Evolutionary conservation across 2,888 invertebrate genomes (phyloP).

Genomic region (Scotopteryx bipunctaria): DNA sequence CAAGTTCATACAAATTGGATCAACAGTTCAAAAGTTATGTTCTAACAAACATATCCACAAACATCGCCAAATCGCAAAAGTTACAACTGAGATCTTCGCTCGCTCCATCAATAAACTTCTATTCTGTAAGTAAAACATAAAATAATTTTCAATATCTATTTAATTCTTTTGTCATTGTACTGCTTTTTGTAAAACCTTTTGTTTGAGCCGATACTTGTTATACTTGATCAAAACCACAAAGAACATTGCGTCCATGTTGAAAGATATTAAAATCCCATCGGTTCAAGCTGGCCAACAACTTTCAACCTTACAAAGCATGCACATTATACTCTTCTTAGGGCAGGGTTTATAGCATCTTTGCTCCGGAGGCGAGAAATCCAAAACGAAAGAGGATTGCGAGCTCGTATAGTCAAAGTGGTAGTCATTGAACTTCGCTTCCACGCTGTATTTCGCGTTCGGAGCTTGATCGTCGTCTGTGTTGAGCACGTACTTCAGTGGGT

Average conservation of each 20-base stretch:
- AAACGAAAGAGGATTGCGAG: constrained; percentile 69
- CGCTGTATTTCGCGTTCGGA: constrained; percentile 55
- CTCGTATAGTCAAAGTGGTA: constrained; percentile 75
- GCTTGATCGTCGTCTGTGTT: constrained; percentile 48
- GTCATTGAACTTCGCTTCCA: constrained; percentile 75
- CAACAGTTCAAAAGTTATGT: too few species aligned
- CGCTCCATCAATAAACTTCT: too few species aligned
- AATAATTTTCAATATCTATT: not conserved
- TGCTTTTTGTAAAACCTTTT: constrained; percentile 3
- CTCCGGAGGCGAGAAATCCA: constrained; percentile 74
- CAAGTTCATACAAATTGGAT: too few species aligned
- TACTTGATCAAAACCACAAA: constrained; percentile 15
- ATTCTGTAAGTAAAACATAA: not conserved
- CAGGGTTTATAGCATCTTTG: constrained; percentile 60
- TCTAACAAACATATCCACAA: too few species aligned
- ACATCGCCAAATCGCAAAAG: too few species aligned
- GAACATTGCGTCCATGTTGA: constrained; percentile 3
- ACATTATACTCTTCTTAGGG: constrained; percentile 54
- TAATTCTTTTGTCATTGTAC: not conserved
- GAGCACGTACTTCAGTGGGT: constrained; percentile 73
- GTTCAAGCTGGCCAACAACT: constrained; percentile 16
- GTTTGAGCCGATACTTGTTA: constrained; percentile 14
- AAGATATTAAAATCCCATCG: not conserved
- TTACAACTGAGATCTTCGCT: too few species aligned
- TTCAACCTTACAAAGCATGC: constrained; percentile 45